phyloP scores from a whole-genome alignment of 2,113 vertebrate species.

The Riparia riparia region DNA sequence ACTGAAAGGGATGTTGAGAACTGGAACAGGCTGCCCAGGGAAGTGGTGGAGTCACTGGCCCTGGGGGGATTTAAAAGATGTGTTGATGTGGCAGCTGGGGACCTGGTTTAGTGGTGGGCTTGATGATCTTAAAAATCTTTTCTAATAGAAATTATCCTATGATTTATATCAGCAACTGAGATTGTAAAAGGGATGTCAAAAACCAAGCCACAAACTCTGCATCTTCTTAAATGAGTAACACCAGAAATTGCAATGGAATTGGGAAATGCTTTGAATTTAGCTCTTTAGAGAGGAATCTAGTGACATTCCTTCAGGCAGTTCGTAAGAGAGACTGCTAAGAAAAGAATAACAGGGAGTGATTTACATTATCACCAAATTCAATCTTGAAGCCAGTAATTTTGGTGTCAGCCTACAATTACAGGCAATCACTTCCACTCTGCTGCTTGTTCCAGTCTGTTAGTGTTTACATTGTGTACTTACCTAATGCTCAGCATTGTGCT shows the following conservation, averaged over 20 bases:
- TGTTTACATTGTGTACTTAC: conserved; percentile 10
- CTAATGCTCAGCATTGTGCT: not conserved
- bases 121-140: not conserved
- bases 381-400: conserved; percentile 58
- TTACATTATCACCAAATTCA: conserved; percentile 56
- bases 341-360: conserved; percentile 41
- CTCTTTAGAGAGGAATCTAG: not conserved
- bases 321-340: conserved; percentile 7
- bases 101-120: not conserved
- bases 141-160: not conserved
- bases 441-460: not conserved
- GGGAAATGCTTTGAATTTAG: conserved; percentile 6
- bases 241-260: not conserved
- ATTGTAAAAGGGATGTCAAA: not conserved
- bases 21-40: not conserved
- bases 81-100: not conserved
- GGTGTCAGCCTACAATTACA: conserved; percentile 41
- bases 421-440: not conserved
- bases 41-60: not conserved
- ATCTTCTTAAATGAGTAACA: not conserved
- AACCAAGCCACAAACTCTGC: not conserved
- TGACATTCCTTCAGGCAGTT: conserved; percentile 10
- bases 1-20: not conserved
- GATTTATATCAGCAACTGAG: not conserved
- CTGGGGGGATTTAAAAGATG: not conserved